phyloP scores from a whole-genome alignment of 2,113 vertebrate species.

The pig (Sus scrofa) region DNA sequence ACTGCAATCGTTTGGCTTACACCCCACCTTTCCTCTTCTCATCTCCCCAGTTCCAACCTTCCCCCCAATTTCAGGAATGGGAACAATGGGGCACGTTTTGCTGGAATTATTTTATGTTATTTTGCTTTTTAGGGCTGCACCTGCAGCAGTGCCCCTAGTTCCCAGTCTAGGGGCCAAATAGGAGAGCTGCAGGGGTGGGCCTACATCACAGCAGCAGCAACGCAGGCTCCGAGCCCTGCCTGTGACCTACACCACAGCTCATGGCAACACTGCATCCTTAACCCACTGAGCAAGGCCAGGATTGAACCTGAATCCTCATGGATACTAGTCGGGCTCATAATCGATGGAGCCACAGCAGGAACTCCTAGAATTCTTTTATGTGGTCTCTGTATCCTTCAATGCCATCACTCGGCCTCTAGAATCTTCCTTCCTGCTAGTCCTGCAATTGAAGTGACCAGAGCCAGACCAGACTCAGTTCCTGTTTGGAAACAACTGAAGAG shows the following conservation, averaged over 20 bases:
- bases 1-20: not conserved
- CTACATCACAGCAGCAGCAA: too few relatives aligned
- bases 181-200: too few relatives aligned
- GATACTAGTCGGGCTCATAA: too few relatives aligned
- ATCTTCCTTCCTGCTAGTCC: not conserved
- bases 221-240: too few relatives aligned
- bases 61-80: not conserved
- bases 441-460: not conserved
- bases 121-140: too few relatives aligned
- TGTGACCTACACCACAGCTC: too few relatives aligned
- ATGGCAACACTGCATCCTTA: too few relatives aligned
- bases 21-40: not conserved
- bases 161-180: too few relatives aligned
- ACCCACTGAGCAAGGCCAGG: too few relatives aligned
- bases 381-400: not conserved
- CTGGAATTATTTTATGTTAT: not conserved
- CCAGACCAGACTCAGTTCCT: not conserved
- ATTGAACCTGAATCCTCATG: too few relatives aligned
- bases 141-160: too few relatives aligned
- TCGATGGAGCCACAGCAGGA: too few relatives aligned
- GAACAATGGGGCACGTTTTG: not conserved
- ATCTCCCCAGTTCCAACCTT: not conserved
- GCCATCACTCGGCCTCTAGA: not conserved
- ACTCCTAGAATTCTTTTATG: not conserved
- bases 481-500: not conserved